Conservation (phyloP, 1,140 invertebrate genomes). For the Pinna nobilis region DNA sequence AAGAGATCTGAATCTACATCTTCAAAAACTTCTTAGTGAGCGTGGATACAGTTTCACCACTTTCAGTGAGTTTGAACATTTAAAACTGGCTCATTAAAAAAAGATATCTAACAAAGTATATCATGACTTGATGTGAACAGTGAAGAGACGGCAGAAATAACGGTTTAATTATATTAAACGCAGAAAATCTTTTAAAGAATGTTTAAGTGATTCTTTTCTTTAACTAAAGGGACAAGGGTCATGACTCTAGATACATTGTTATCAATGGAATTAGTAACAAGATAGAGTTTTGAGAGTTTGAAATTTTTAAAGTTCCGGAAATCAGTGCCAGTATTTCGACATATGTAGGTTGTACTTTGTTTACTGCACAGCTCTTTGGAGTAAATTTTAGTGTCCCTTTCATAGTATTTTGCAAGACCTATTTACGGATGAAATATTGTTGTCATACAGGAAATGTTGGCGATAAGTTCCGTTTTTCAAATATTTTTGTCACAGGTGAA, state of each 20-base stretch:
- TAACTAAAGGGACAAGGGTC: no score
- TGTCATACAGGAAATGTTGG: neutral
- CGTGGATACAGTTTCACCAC: constrained; percentile 15
- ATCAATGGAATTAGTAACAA: neutral
- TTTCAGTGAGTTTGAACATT: neutral
- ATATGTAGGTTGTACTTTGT: neutral
- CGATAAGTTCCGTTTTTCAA: neutral
- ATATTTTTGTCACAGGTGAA: constrained; percentile 72
- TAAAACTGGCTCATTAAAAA: no score
- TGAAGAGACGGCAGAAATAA: no score
- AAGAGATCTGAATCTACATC: constrained; percentile 24
- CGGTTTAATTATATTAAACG: no score
- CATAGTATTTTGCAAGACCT: no score
- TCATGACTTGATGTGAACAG: no score
- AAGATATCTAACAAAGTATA: no score
- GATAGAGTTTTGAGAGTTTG: neutral
- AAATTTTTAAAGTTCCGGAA: no score
- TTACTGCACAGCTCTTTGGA: neutral
- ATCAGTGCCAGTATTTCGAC: neutral
- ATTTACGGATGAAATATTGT: no score
- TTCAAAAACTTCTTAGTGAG: constrained; percentile 24
- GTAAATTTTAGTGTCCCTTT: no score
- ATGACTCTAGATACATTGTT: neutral
- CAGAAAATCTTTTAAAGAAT: no score
- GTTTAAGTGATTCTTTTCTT: no score